Conservation (phyloP, 1,140 invertebrate genomes). For the Teleopsis dalmanni region DNA sequence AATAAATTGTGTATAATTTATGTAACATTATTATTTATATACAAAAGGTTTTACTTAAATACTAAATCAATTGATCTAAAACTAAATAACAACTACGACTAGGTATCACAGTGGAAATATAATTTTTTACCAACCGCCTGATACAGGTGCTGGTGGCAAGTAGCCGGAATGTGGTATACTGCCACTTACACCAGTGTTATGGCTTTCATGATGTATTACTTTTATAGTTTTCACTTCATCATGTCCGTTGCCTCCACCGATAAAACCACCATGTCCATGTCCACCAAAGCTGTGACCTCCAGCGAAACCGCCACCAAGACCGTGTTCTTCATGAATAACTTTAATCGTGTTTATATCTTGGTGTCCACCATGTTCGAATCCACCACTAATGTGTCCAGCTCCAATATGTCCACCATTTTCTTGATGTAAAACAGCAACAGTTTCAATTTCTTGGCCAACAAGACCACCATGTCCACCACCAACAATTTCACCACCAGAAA, state of each 20-base stretch:
- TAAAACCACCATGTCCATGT: not conserved
- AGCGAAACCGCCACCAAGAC: not conserved
- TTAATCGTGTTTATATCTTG: conserved; percentile 31
- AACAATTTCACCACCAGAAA: too few species aligned
- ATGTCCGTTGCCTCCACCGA: not conserved
- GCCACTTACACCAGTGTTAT: not conserved
- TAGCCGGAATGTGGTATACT: too few species aligned
- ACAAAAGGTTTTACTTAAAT: too few species aligned
- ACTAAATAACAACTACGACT: too few species aligned
- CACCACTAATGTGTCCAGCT: conserved; percentile 18
- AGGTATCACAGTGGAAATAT: too few species aligned
- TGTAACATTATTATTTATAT: too few species aligned
- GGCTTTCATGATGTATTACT: conserved; percentile 10
- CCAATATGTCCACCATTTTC: conserved; percentile 16
- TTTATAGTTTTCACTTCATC: conserved; percentile 11
- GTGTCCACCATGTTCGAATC: conserved; percentile 15
- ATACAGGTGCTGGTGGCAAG: conserved; percentile 22
- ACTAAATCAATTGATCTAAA: too few species aligned
- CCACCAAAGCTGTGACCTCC: too few species aligned
- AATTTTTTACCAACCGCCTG: conserved; percentile 28
- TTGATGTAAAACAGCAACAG: too few species aligned
- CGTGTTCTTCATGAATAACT: conserved; percentile 32
- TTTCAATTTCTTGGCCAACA: too few species aligned
- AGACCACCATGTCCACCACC: too few species aligned
- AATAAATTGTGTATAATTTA: too few species aligned